Conservation (phyloP, 2,113 vertebrate genomes). For the Garra rufa region DNA sequence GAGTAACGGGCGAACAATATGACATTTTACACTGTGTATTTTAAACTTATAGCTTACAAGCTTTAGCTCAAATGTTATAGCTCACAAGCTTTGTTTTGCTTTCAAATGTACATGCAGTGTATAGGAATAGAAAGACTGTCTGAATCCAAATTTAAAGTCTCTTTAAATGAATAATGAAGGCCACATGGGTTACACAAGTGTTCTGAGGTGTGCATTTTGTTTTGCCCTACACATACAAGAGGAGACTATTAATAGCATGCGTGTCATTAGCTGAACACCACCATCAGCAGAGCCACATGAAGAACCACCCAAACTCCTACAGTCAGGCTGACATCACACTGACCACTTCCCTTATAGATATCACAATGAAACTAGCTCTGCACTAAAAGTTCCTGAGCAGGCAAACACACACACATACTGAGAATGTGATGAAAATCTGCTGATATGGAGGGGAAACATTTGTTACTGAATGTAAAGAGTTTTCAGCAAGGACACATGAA, state of each 20-base stretch:
- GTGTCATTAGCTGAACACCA: slow-evolving; percentile 40
- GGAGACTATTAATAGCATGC: slow-evolving; percentile 19
- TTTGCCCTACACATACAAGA: not conserved
- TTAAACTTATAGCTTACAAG: too few relatives aligned
- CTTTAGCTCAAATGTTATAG: too few relatives aligned
- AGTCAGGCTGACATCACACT: slow-evolving; percentile 33
- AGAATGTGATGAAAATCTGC: not conserved
- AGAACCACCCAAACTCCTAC: slow-evolving; percentile 33
- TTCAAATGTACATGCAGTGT: not conserved
- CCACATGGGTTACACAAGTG: not conserved
- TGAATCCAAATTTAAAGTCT: not conserved
- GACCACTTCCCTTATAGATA: slow-evolving; percentile 49
- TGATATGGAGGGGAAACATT: not conserved
- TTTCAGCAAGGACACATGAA: not conserved
- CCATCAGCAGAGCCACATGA: slow-evolving; percentile 10
- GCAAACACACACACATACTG: not conserved
- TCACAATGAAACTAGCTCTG: slow-evolving; percentile 4
- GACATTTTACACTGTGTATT: too few relatives aligned
- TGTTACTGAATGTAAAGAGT: not conserved
- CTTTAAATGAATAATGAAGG: not conserved
- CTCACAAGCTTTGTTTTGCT: not conserved
- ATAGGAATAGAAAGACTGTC: not conserved
- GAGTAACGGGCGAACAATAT: not conserved
- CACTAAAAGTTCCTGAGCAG: not conserved
- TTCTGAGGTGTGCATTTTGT: not conserved